These are phyloP conservation scores for Drosophila rubida DNA, from an alignment of 2,888 invertebrate species.

Conservation along the genomic window DNA sequence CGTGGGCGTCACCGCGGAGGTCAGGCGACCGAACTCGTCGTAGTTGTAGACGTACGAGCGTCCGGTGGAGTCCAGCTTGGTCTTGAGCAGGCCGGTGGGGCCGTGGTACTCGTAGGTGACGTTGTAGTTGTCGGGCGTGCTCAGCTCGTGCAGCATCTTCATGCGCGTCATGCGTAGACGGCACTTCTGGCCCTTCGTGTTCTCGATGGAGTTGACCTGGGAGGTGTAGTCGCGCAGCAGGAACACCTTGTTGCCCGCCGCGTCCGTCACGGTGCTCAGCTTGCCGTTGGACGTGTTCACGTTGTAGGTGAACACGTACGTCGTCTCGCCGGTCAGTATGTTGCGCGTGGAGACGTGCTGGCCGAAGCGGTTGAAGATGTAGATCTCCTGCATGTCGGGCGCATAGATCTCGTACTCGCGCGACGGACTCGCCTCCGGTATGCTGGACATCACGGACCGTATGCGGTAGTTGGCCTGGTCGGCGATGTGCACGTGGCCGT, in stretches of 20 bases:
- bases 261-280: conserved; percentile 96
- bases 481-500: conserved; percentile 97
- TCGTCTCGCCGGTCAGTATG: conserved; percentile 96
- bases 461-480: conserved; percentile 97
- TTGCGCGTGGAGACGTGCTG: conserved; percentile 97
- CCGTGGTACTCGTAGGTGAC: conserved; percentile 97
- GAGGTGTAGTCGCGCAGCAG: conserved; percentile 92
- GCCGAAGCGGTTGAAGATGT: conserved; percentile 96
- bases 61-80: conserved; percentile 95
- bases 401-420: conserved; percentile 97
- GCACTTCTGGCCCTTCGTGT: conserved; percentile 96
- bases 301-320: conserved; percentile 97
- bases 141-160: conserved; percentile 95
- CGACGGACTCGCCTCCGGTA: conserved; percentile 93
- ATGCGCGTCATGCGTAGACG: conserved; percentile 95
- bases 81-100: conserved; percentile 94
- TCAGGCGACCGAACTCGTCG: conserved; percentile 96
- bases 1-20: conserved; percentile 97
- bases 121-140: conserved; percentile 96
- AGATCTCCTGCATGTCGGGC: conserved; percentile 97
- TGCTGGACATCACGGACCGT: conserved; percentile 94
- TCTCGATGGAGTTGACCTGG: conserved; percentile 96
- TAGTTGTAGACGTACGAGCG: conserved; percentile 97
- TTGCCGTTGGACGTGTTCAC: conserved; percentile 98
- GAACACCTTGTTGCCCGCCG: conserved; percentile 95